phyloP scores from a whole-genome alignment of 2,797 vertebrate genomes.

The Macrochelys suwanniensis region DNA sequence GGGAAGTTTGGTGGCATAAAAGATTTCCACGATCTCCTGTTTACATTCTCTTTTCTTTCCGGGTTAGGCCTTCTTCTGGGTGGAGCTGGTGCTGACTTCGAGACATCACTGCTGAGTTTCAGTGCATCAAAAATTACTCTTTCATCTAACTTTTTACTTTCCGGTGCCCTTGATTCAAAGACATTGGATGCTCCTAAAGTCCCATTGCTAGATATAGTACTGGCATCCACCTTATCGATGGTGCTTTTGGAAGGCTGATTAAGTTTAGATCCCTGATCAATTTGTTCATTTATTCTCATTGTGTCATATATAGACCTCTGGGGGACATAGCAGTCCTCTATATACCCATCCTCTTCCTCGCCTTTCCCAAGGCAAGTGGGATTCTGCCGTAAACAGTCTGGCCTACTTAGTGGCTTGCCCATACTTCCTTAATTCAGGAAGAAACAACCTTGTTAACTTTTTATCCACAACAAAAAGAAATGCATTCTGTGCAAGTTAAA shows the following conservation, averaged over 20 bases:
- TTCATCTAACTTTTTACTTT: conserved; percentile 92
- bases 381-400: conserved; percentile 97
- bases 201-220: conserved; percentile 95
- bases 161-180: conserved; percentile 86
- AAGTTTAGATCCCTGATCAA: conserved; percentile 96
- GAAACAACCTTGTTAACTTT: conserved; percentile 50
- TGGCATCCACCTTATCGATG: conserved; percentile 88
- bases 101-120: conserved; percentile 92
- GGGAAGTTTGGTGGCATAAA: conserved; percentile 97
- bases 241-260: conserved; percentile 95
- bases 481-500: conserved; percentile 59
- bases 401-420: conserved; percentile 98
- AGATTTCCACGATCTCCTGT: conserved; percentile 96
- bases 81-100: conserved; percentile 87
- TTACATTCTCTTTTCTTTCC: conserved; percentile 92
- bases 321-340: conserved; percentile 98
- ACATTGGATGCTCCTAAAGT: conserved; percentile 89
- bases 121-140: conserved; percentile 97
- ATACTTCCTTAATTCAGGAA: conserved; percentile 83
- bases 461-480: conserved; percentile 27
- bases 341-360: conserved; percentile 97
- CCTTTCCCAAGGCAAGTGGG: conserved; percentile 96
- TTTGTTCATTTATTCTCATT: conserved; percentile 99
- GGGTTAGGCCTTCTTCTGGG: conserved; percentile 81
- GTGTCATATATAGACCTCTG: conserved; percentile 98